Evolutionary conservation across 2,113 vertebrate species (phyloP).

Genomic region (Hystrix brachyura): DNA sequence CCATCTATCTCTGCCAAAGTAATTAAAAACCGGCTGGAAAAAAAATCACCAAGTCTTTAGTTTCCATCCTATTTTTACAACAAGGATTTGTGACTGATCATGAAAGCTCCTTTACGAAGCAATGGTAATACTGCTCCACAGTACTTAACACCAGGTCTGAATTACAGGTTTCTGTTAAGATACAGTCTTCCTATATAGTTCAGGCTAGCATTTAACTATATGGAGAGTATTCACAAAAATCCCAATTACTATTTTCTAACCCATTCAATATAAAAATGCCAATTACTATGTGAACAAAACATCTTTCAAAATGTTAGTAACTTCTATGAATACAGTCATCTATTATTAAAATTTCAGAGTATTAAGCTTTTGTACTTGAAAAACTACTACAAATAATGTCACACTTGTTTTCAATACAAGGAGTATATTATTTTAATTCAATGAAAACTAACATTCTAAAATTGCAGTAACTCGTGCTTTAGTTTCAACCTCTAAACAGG

Average conservation of each 20-base stretch:
- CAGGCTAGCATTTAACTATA: not conserved
- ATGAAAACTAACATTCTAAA: constrained; percentile 7
- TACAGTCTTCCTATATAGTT: not conserved
- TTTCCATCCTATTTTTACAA: constrained; percentile 16
- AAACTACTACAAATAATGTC: not conserved
- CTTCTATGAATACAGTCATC: not conserved
- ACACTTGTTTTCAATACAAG: not conserved
- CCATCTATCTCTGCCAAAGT: constrained; percentile 38
- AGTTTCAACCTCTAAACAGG: not conserved
- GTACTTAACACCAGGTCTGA: not conserved
- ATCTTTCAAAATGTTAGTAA: not conserved
- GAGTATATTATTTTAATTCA: not conserved
- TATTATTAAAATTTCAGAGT: not conserved
- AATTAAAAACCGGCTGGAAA: constrained; percentile 1
- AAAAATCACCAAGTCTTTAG: not conserved
- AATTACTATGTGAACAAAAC: not conserved
- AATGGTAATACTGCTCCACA: not conserved
- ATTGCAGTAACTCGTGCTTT: not conserved
- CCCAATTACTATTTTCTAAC: not conserved
- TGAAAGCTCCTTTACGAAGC: not conserved
- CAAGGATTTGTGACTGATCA: not conserved
- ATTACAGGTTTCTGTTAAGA: not conserved
- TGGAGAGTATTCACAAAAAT: not conserved
- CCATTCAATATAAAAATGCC: constrained; percentile 15
- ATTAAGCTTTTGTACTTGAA: constrained; percentile 7